Evolutionary conservation across 2,113 vertebrate genomes (phyloP).

Genomic region (Stictonetta naevosa): DNA sequence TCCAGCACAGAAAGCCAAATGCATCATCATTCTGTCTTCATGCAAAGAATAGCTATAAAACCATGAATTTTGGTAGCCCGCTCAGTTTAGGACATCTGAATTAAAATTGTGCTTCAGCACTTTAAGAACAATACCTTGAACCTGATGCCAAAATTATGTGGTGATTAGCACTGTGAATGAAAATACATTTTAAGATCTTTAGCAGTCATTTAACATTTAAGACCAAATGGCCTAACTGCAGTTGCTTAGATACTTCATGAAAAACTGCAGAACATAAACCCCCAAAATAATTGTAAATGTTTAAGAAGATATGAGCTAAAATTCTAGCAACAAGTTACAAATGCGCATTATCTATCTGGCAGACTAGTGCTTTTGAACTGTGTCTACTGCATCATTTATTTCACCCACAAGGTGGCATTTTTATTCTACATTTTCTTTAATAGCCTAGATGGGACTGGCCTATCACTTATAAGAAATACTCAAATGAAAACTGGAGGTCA

Average conservation of each 20-base stretch:
- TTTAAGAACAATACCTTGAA: background rate
- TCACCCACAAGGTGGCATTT: constrained; percentile 61
- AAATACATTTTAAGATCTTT: background rate
- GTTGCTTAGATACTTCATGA: background rate
- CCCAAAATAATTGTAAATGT: background rate
- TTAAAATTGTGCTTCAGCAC: background rate
- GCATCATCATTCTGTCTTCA: background rate
- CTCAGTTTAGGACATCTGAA: background rate
- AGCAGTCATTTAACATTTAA: background rate
- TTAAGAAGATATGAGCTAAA: background rate
- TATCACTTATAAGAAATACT: background rate
- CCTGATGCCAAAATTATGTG: background rate
- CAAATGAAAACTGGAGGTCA: background rate
- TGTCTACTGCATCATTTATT: background rate
- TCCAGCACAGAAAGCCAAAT: background rate
- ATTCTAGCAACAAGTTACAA: background rate
- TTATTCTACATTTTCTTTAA: constrained; percentile 1
- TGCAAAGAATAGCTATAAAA: background rate
- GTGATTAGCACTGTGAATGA: background rate
- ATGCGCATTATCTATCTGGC: background rate
- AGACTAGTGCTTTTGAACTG: background rate
- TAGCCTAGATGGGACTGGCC: background rate
- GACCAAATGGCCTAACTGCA: background rate
- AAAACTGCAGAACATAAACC: fast-evolving
- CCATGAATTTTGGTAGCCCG: background rate